phyloP scores from a whole-genome alignment of 2,113 vertebrate genomes.

The Zosterops borbonicus region DNA sequence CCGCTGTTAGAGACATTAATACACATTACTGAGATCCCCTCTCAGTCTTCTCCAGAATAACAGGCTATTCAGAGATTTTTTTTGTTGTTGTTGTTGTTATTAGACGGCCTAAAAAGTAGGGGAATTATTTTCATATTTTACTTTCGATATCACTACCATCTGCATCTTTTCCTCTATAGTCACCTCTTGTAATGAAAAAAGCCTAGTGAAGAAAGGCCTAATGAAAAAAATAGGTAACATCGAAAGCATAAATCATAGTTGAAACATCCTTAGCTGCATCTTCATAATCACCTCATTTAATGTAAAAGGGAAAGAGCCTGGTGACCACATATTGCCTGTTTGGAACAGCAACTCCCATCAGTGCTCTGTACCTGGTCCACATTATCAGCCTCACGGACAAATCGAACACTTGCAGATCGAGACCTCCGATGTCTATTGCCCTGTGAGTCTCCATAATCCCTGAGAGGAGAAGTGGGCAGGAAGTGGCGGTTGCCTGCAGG shows the following conservation, averaged over 20 bases:
- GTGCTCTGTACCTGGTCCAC: constrained; percentile 74
- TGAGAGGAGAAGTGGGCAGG: constrained; percentile 85
- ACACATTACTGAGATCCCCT: background rate
- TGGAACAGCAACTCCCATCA: background rate
- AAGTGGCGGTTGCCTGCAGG: constrained; percentile 77
- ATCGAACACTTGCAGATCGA: constrained; percentile 82
- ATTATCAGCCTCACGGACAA: constrained; percentile 70
- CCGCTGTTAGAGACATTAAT: background rate
- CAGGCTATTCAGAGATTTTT: background rate
- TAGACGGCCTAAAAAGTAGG: background rate
- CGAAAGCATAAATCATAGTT: background rate
- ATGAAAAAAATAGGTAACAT: background rate
- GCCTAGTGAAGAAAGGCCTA: background rate
- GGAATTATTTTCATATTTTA: background rate
- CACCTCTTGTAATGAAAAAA: too few relatives aligned
- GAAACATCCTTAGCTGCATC: background rate
- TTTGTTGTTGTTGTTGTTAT: background rate
- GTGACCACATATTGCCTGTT: background rate
- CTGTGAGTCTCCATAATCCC: constrained; percentile 70
- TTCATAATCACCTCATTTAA: background rate
- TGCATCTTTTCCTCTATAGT: background rate
- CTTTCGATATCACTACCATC: background rate
- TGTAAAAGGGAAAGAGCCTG: background rate
- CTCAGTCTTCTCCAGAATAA: background rate
- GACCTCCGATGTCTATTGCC: constrained; percentile 74